Evolutionary conservation across 2,888 invertebrate species (phyloP), one percentile per base, ranked within the genome.

Genomic region (Napeogenes inachia): DNA sequence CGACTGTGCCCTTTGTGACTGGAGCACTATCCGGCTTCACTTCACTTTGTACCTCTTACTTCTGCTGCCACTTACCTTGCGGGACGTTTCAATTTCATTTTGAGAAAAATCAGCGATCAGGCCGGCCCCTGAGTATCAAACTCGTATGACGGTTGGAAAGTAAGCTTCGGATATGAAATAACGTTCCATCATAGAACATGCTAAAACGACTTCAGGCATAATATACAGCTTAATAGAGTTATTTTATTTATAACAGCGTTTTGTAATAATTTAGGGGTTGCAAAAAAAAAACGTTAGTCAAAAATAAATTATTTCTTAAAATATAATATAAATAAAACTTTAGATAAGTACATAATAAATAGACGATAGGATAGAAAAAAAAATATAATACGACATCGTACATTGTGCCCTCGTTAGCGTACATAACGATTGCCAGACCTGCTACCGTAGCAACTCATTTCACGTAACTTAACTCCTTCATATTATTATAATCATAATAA

Each of bases 1-100:
- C 85, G 81, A 85, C 88, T 87, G 85, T 84, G 84, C 85, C 87
- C 87, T 89, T 90, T 89, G 89, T 90, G 84, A 81, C 76, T 84
- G 82, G 81, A 87, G 88, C 87, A 87, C 89, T 88, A 86, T 86
- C 82, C 87, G 85, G 81, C 81, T 84, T 84, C 86, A 85, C 85
- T 85, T 80, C 82, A 86, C 89, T 88, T 87, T 86, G 84, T 87
- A 80, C 84, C 82, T 79, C 84, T 83, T 82, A 84, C 84, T 84
- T 77, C 79, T 80, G 78, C 78, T 82, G 78, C 87, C 86, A 87
- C 89, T 89, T 88, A 86, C 82, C 83, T 79, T 79, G 78, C 77
- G 82, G 86, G 84, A 87, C 85, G 85, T 85, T 89, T 88, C 89
- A 88, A 88, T 89, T 88, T 87, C 82, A 82, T 84, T 85, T 83